phyloP scores from a whole-genome alignment of 1,140 invertebrate genomes.

The Platorchestia sp. region DNA sequence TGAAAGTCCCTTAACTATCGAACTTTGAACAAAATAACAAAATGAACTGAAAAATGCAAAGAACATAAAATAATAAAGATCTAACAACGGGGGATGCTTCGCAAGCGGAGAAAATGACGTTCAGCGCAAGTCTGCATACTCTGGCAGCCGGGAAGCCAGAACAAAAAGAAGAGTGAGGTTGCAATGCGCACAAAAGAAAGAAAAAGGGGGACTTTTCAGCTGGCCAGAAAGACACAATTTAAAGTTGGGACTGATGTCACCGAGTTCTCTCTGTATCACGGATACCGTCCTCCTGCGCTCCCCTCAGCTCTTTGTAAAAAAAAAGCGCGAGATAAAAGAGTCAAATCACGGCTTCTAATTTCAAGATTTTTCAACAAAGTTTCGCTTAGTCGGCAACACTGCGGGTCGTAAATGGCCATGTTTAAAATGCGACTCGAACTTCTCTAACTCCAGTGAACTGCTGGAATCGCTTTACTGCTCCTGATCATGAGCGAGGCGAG shows the following conservation, averaged over 20 bases:
- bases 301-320: not conserved
- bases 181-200: not conserved
- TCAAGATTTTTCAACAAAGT: slow-evolving; percentile 2
- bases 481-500: not conserved
- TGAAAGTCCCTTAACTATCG: too few species aligned
- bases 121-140: too few species aligned
- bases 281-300: not conserved
- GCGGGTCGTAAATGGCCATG: not conserved
- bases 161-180: not conserved
- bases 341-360: not conserved
- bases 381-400: slow-evolving; percentile 6
- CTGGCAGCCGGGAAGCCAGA: not conserved
- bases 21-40: too few species aligned
- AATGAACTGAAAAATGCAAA: too few species aligned
- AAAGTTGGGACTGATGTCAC: not conserved
- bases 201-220: not conserved
- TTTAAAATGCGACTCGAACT: not conserved
- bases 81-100: too few species aligned
- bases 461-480: not conserved
- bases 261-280: not conserved
- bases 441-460: not conserved
- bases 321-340: not conserved
- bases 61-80: too few species aligned
- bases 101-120: too few species aligned
- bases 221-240: not conserved